A percentile compares a stretch with the other conserved stretches of the same genome.
phyloP scores from a whole-genome alignment of 2,113 vertebrate species.

The Cathartes aura region DNA sequence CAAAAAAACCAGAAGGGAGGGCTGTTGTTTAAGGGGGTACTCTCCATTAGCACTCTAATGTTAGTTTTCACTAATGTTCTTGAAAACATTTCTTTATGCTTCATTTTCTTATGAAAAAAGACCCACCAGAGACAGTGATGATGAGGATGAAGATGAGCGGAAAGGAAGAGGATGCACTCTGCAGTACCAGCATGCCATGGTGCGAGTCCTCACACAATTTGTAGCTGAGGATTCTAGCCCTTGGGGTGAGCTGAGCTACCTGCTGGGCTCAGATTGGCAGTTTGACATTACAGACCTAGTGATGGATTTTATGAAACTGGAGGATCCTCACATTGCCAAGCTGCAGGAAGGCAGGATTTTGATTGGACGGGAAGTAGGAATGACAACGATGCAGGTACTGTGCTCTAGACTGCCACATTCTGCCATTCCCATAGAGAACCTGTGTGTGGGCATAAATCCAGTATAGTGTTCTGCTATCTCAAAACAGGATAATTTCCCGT shows the following conservation, averaged over 20 bases:
- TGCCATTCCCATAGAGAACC: neutral
- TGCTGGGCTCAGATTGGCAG: slow-evolving; percentile 92
- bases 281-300: slow-evolving; percentile 93
- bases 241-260: slow-evolving; percentile 82
- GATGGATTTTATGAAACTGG: slow-evolving; percentile 90
- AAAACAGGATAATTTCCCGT: neutral
- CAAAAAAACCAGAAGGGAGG: no score
- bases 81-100: neutral
- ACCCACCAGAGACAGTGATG: slow-evolving; percentile 88
- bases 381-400: slow-evolving; percentile 92
- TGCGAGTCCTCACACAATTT: slow-evolving; percentile 92
- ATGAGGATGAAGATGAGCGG: slow-evolving; percentile 92
- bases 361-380: slow-evolving; percentile 87
- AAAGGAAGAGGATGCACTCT: slow-evolving; percentile 87
- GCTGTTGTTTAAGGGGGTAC: neutral
- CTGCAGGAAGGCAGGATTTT: slow-evolving; percentile 86
- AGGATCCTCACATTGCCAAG: slow-evolving; percentile 85
- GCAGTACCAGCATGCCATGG: slow-evolving; percentile 92
- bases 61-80: neutral
- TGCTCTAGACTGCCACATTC: neutral
- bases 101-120: slow-evolving; percentile 52
- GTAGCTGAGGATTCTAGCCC: slow-evolving; percentile 86
- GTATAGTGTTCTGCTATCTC: neutral
- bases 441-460: neutral
- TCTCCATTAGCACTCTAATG: neutral